Evolutionary conservation across 2,113 vertebrate species (phyloP).

Genomic region (Stegostoma tigrinum): DNA sequence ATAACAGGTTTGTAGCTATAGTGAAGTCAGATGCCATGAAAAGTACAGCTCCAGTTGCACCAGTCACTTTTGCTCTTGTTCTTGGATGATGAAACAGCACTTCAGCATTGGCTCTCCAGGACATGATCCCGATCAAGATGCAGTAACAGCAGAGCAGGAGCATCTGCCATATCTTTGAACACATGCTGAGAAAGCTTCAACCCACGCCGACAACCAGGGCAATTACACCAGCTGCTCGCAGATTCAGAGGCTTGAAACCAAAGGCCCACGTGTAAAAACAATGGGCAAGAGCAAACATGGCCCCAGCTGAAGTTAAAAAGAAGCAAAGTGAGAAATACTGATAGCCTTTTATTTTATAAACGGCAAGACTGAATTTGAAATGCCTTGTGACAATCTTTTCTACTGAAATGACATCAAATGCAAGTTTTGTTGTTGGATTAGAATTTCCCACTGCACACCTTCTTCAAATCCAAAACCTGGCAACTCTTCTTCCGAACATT

Average conservation of each 20-base stretch:
- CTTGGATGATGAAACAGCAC: not conserved
- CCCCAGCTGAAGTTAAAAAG: not conserved
- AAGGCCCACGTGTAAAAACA: not conserved
- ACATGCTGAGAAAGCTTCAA: not conserved
- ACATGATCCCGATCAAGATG: not conserved
- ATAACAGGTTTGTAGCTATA: not conserved
- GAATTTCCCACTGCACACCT: not conserved
- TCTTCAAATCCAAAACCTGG: too few species aligned
- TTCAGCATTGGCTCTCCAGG: not conserved
- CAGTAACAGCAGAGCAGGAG: not conserved
- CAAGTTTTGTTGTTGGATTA: not conserved
- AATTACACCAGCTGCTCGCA: not conserved
- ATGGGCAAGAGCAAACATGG: constrained; percentile 1
- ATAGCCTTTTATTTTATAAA: not conserved
- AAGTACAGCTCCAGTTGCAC: not conserved
- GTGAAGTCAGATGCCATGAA: not conserved
- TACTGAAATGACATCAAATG: not conserved
- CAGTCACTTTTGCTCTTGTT: not conserved
- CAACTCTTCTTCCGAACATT: too few species aligned
- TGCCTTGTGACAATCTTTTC: not conserved
- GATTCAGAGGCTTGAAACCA: constrained; percentile 5
- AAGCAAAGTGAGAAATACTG: not conserved
- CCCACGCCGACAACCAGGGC: not conserved
- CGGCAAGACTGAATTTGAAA: not conserved
- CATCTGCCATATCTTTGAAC: not conserved